Base-by-base conservation (phyloP, 1,140 invertebrate species). In the Microplitis demolitor region DNA sequence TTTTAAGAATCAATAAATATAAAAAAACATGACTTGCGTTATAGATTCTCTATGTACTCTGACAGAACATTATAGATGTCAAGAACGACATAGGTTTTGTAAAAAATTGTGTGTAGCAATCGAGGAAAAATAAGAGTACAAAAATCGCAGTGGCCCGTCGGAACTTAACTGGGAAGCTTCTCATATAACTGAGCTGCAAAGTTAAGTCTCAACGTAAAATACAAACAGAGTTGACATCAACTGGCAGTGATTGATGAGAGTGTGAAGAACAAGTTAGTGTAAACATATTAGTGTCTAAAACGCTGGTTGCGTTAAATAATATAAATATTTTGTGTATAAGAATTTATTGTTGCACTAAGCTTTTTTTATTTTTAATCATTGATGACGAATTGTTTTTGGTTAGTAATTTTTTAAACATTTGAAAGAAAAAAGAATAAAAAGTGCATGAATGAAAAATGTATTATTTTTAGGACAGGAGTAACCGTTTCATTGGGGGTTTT, bases 181-280 rank as follows among this genome's bases (percentile, higher is more conserved):
- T 58, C 56, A 31, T 58, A 31, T 4, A 58, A 58, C 16, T 50
- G 13, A 13, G 6, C n/a, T 16, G 34, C 24, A 61, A 33, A 33
- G 13, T 50, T 45, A 66, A 66, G 16, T 34, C 9, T 60, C 31
- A 33, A 31, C n/a, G 66, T 35, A 60, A 34, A 35, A 61, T 50
- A 13, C 39, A 45, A 8, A 63, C 45, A 51, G 61, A 63, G 45
- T 66, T 71, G 61, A 71, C 69, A 71, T 67, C 61, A 78, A 80
- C 77, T 78, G 78, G 77, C 79, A 78, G 79, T 86, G 85, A 86
- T 87, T 86, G 83, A 87, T 87, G 85, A 71, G 76, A 74, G 77
- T 71, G 79, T 78, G 76, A 79, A 77, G 76, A 82, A 81, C 77
- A 76, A 79, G 79, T 76, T 77, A 82, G 76, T 85, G 82, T 85